Base-by-base conservation (phyloP, 2,113 vertebrate genomes). In the Lepus europaeus region DNA sequence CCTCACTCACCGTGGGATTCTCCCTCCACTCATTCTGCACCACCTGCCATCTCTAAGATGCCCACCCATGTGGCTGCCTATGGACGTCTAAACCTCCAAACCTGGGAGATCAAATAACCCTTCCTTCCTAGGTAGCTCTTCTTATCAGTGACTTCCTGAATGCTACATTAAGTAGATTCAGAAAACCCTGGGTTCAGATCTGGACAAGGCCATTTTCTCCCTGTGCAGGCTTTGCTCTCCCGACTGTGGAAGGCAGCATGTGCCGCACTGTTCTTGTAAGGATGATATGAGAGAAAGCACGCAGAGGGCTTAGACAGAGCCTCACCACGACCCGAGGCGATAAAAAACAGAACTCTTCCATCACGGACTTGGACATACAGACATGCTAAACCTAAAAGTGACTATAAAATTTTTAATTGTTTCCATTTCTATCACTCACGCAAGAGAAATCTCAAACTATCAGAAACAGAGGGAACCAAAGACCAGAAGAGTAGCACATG, bases 351-450 rank as follows among this genome's bases (percentile, higher is more conserved):
- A 29, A 25, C 9, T 45, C 72, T 81, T 45, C 76, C 29, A 69
- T 82, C 85, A 91, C 10, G 83, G 93, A 89, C 12, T 81, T 45
- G 6, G 45, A 45, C 45, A 45, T 74, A 89, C 23, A 91, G 73
- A 84, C 89, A 72, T 31, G 66, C 83, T 93, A 85, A 14, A 80
- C n/a, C 91, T 61, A 51, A 92, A 86, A 70, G 83, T 77, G 89
- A 31, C 22, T 70, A 45, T 45, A 51, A 89, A 89, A 77, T 29
- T 10, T 70, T 63, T 2, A 11, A 61, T 74, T 84, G 73, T 86
- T 85, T 82, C 39, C 68, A 89, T n/a, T 80, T 76, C 51, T 80
- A 59, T 9, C 49, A 82, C 63, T 93, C 70, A 87, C 70, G 45
- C 31, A 72, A 77, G 22, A 68, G 49, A 87, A 90, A 74, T 16